These are phyloP conservation scores for Melipona beecheii DNA, from an alignment of 2,888 invertebrate genomes.

Conservation along the genomic window DNA sequence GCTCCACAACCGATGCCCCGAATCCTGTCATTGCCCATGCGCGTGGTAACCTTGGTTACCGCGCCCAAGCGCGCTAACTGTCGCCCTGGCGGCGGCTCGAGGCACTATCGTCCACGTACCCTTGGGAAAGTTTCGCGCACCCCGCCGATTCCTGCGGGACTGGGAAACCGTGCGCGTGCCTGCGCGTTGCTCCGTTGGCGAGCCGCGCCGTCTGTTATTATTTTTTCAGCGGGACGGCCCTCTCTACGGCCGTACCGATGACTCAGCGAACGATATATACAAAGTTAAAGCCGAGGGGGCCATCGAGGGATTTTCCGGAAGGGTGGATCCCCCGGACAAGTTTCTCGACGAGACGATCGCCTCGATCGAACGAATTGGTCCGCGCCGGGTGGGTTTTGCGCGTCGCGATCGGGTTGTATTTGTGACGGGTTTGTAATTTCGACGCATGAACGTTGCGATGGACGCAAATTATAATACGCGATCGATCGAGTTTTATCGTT, in stretches of 20 bases:
- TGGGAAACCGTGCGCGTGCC: neutral
- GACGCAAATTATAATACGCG: neutral
- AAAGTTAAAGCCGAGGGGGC: constrained; percentile 1
- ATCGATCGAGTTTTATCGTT: neutral
- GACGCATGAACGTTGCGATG: too few species aligned
- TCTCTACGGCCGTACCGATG: constrained; percentile 9
- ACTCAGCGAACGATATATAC: constrained; percentile 2
- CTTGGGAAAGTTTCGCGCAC: constrained; percentile 28
- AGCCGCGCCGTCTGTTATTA: constrained; percentile 14
- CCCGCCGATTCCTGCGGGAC: constrained; percentile 10
- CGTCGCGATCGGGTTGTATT: too few species aligned
- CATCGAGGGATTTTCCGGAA: neutral
- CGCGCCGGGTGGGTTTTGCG: neutral
- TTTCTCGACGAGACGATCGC: neutral
- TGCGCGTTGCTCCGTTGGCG: constrained; percentile 1
- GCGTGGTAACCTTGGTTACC: constrained; percentile 68
- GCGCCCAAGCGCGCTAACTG: constrained; percentile 59
- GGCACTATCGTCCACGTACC: constrained; percentile 28
- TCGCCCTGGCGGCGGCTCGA: constrained; percentile 35
- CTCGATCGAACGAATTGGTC: neutral
- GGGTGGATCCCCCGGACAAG: neutral
- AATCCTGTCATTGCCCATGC: constrained; percentile 65
- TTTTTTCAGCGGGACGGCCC: constrained; percentile 14
- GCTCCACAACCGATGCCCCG: constrained; percentile 64
- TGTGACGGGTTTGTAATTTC: too few species aligned